phyloP scores from a whole-genome alignment of 2,797 vertebrate genomes.

The Cyclopterus lumpus region DNA sequence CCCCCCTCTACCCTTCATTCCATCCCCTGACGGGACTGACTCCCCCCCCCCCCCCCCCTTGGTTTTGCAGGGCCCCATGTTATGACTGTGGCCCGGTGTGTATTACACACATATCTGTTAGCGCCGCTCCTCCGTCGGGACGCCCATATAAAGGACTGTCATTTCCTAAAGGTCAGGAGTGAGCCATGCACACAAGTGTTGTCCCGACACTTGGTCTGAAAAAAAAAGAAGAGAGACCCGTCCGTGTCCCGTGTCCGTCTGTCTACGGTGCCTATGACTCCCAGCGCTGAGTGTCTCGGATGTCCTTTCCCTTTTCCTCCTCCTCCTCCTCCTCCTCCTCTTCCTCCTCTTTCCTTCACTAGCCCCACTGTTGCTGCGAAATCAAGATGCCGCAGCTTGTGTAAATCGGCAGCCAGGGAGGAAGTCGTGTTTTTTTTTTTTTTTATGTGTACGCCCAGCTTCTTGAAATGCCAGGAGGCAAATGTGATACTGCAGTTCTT shows the following conservation, averaged over 20 bases:
- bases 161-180: conserved; percentile 85
- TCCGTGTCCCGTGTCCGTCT: conserved; percentile 65
- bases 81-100: conserved; percentile 85
- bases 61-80: conserved; percentile 74
- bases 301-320: conserved; percentile 58
- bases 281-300: conserved; percentile 53
- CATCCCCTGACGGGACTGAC: conserved; percentile 58
- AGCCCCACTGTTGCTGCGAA: conserved; percentile 46
- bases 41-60: conserved; percentile 55
- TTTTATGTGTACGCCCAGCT: conserved; percentile 18
- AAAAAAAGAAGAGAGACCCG: conserved; percentile 67
- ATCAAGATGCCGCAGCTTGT: conserved; percentile 45
- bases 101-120: conserved; percentile 86
- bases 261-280: conserved; percentile 58
- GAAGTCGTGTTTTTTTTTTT: conserved; percentile 53
- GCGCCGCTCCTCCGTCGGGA: conserved; percentile 78
- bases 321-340: conserved; percentile 24
- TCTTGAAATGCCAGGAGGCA: conserved; percentile 32
- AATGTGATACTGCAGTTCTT: conserved; percentile 51
- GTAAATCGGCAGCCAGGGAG: conserved; percentile 48
- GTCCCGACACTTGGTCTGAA: conserved; percentile 81
- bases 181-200: conserved; percentile 87
- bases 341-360: conserved; percentile 38
- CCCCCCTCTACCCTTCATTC: conserved; percentile 52
- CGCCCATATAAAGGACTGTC: conserved; percentile 86